Base-by-base conservation (phyloP, 2,888 invertebrate species). In the Heliconius erato region DNA sequence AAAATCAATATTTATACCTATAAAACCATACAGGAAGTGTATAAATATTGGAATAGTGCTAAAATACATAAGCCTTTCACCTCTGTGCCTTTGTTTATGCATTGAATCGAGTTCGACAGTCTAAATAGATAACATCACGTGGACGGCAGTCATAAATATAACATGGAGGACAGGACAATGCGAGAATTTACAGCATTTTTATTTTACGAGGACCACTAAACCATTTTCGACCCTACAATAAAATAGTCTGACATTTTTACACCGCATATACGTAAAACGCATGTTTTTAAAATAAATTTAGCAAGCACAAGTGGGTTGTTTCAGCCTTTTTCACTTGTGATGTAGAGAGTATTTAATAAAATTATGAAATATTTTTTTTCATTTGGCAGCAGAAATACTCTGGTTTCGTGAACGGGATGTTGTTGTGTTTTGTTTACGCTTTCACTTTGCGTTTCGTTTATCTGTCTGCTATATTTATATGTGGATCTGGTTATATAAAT, bases 151-250 rank as follows among this genome's bases (percentile, higher is more conserved):
- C 90, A 88, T 93, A 93, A 93, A 93, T 92, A 90, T 88, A 91
- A 89, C 90, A 90, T 89, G 89, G 89, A 89, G 87, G 87, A 84
- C 84, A 88, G 89, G 88, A 93, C 93, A 94, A 93, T 92, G 93
- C 92, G 92, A 91, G 92, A 92, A 92, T 93, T 95, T 92, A 94
- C 93, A 91, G 87, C 91, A 88, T 91, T 94, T 92, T 94, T 91
- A 93, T 94, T 95, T 95, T 94, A 95, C 93, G 94, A 93, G 86
- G 79, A 86, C 86, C 92, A 91, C 92, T 94, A 94, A 94, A 95
- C 92, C 93, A 92, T 93, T 94, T 92, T 88, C 91, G 92, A 90
- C 89, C 91, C 90, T 86, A 90, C 91, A 91, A 91, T 95, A 94
- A 94, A 95, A 94, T 91, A 91, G 92, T 91, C 91, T 91, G 90